Conservation (phyloP, 1,140 invertebrate genomes). For the Rhopalosiphum padi region DNA sequence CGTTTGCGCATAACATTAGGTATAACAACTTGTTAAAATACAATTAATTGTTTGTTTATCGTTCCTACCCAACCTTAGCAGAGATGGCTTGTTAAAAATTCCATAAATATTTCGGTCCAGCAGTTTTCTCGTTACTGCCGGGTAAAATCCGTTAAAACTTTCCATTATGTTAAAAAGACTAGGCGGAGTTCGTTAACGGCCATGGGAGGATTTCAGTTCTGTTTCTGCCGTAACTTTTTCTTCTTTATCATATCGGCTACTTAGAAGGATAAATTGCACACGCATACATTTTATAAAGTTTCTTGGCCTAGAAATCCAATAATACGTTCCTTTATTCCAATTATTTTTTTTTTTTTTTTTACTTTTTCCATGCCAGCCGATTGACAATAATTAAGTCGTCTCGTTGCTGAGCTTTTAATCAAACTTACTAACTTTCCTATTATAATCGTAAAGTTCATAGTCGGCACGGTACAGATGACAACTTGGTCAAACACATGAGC, state of each 20-base stretch:
- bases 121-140: slow-evolving; percentile 49
- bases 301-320: slow-evolving; percentile 10
- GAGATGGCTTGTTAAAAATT: slow-evolving; percentile 50
- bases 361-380: background rate
- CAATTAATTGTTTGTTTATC: slow-evolving; percentile 45
- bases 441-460: background rate
- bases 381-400: slow-evolving; percentile 35
- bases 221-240: slow-evolving; percentile 15
- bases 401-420: background rate
- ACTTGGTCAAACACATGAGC: background rate
- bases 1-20: background rate
- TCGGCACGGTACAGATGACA: background rate
- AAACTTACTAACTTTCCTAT: background rate
- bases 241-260: slow-evolving; percentile 2
- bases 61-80: background rate
- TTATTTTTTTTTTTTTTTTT: background rate
- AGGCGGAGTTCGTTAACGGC: slow-evolving; percentile 41
- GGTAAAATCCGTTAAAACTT: slow-evolving; percentile 40
- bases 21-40: slow-evolving; percentile 54
- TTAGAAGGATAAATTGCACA: slow-evolving; percentile 17
- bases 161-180: slow-evolving; percentile 47
- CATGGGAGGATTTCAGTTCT: slow-evolving; percentile 19
- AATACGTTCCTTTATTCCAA: background rate
- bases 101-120: slow-evolving; percentile 53
- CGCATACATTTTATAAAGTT: slow-evolving; percentile 36